Conservation (phyloP, 2,888 invertebrate genomes). For the Andrena bucephala region DNA sequence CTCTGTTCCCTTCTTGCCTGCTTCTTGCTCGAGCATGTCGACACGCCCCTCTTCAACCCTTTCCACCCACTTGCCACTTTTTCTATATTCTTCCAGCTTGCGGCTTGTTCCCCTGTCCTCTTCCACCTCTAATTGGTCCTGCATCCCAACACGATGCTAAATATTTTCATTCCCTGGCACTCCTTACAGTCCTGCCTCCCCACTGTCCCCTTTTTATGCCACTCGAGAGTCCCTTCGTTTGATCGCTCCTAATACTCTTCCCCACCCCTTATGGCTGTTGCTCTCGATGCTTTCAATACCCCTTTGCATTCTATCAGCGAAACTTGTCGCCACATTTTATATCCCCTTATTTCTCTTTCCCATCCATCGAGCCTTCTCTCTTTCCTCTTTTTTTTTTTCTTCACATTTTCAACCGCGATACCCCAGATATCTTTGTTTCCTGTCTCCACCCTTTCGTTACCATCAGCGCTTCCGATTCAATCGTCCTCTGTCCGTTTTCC, state of each 20-base stretch:
- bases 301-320: too few relatives aligned
- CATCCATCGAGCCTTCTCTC: not conserved
- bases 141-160: too few relatives aligned
- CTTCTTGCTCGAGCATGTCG: not conserved
- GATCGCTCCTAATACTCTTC: too few relatives aligned
- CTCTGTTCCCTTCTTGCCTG: not conserved
- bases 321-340: too few relatives aligned
- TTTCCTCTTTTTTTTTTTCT: not conserved
- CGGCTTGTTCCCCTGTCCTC: not conserved
- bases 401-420: not conserved
- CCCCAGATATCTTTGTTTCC: not conserved
- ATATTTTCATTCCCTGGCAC: too few relatives aligned
- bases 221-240: not conserved
- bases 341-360: not conserved
- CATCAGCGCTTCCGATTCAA: conserved; percentile 3
- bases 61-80: not conserved
- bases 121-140: not conserved
- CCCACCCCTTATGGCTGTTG: too few relatives aligned
- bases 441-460: not conserved
- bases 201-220: not conserved
- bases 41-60: not conserved
- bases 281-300: too few relatives aligned
- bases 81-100: not conserved
- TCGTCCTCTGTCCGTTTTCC: not conserved
- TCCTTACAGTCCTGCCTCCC: not conserved